Conservation (phyloP, 2,888 invertebrate species). For the Brenthis hecate region DNA sequence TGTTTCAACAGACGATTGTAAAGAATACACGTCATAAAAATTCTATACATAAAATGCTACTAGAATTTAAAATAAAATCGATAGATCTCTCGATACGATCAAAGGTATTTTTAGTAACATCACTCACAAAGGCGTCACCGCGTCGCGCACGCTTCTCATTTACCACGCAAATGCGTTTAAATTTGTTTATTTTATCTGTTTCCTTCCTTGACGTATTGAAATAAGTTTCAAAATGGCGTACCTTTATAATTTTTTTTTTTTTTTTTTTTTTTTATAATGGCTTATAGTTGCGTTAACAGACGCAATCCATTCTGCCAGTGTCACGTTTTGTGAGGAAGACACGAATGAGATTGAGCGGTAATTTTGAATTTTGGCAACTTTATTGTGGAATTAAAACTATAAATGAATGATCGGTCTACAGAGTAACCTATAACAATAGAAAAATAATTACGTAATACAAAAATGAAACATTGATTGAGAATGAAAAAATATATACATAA, state of each 20-base stretch:
- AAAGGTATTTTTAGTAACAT: conserved; percentile 66
- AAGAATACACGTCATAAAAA: conserved; percentile 29
- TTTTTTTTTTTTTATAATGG: too few relatives aligned
- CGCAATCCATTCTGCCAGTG: too few relatives aligned
- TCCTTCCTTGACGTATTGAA: not conserved
- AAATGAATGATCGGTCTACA: too few relatives aligned
- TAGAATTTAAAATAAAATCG: conserved; percentile 35
- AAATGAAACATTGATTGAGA: too few relatives aligned
- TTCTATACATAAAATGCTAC: conserved; percentile 27
- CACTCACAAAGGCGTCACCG: conserved; percentile 58
- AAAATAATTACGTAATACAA: too few relatives aligned
- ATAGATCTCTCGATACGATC: conserved; percentile 51
- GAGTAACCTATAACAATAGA: too few relatives aligned
- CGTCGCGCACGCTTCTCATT: conserved; percentile 42
- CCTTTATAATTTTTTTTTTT: not conserved
- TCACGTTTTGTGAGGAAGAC: too few relatives aligned
- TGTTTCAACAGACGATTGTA: conserved; percentile 23
- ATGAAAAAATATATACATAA: too few relatives aligned
- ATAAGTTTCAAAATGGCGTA: conserved; percentile 27
- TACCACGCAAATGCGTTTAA: conserved; percentile 18
- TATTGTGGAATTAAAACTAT: too few relatives aligned
- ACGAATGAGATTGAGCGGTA: too few relatives aligned
- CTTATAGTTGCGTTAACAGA: too few relatives aligned
- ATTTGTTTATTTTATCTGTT: conserved; percentile 9
- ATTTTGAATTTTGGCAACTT: too few relatives aligned